These are phyloP conservation scores for Stenichneumon culpator DNA, from an alignment of 2,888 invertebrate genomes.

Conservation along the genomic window DNA sequence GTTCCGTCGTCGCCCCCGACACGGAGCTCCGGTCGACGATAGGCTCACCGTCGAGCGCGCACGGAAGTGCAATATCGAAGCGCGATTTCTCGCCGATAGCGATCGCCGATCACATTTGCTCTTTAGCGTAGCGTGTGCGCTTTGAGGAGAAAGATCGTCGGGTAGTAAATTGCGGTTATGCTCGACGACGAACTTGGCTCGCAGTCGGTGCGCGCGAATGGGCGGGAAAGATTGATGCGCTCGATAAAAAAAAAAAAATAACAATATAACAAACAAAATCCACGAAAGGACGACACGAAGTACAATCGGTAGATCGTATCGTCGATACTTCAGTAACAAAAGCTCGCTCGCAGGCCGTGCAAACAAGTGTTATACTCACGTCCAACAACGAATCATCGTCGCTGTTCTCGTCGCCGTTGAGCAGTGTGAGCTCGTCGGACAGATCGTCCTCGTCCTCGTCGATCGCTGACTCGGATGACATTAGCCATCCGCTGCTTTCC, in stretches of 20 bases:
- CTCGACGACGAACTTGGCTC: neutral
- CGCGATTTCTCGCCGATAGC: neutral
- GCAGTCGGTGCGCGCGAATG: neutral
- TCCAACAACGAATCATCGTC: conserved; percentile 50
- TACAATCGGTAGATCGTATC: too few relatives aligned
- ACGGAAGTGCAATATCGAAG: too few relatives aligned
- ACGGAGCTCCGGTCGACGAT: too few relatives aligned
- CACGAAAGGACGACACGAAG: neutral
- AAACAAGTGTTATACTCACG: conserved; percentile 42
- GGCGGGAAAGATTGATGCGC: conserved; percentile 17
- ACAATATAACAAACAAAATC: too few relatives aligned
- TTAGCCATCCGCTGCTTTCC: conserved; percentile 46
- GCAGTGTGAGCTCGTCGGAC: conserved; percentile 58
- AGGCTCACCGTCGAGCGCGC: too few relatives aligned
- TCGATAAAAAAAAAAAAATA: neutral
- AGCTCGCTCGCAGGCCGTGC: too few relatives aligned
- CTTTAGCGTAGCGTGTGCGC: neutral
- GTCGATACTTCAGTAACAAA: neutral
- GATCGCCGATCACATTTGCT: neutral
- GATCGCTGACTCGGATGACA: conserved; percentile 42
- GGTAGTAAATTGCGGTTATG: conserved; percentile 9
- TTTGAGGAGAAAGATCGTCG: neutral
- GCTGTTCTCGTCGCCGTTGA: conserved; percentile 62
- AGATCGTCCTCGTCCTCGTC: conserved; percentile 51
- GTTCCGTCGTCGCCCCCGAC: too few relatives aligned